Conservation (phyloP, 1,140 invertebrate genomes). For the Conus ventricosus region DNA sequence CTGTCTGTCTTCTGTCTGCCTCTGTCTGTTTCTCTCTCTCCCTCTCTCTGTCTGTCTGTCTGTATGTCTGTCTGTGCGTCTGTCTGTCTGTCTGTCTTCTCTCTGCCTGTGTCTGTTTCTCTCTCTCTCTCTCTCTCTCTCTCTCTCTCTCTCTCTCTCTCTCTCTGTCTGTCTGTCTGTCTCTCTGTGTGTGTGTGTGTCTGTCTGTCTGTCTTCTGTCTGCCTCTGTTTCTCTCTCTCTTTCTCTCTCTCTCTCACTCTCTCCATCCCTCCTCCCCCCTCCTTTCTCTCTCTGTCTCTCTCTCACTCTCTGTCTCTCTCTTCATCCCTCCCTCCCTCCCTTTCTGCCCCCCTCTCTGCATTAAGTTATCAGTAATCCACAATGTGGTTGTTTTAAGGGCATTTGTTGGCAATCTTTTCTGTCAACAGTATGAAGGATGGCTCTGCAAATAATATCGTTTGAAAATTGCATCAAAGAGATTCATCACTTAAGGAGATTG, state of each 20-base stretch:
- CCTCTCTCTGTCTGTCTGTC: background rate
- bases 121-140: conserved; percentile 13
- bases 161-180: background rate
- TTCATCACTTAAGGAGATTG: background rate
- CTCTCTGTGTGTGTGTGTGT: too few relatives aligned
- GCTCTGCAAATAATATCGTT: background rate
- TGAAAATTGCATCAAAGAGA: background rate
- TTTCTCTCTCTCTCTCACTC: background rate
- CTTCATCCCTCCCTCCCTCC: background rate
- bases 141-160: background rate
- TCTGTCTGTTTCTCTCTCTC: background rate
- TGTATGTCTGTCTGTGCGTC: too few relatives aligned
- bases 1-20: background rate
- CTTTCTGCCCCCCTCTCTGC: background rate
- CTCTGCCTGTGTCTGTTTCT: background rate
- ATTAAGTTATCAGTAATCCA: background rate
- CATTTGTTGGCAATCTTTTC: background rate
- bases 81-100: conserved; percentile 12
- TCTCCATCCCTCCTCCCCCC: background rate
- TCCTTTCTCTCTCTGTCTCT: background rate
- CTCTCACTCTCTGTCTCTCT: background rate
- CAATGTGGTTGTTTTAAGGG: background rate
- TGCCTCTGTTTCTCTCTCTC: background rate
- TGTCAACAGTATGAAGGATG: background rate
- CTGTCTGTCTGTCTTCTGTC: background rate